Percentiles rank a stretch among this genome's conserved stretches.
These are phyloP conservation scores for Anoplolepis gracilipes DNA, from an alignment of 1,140 invertebrate species.

Conservation along the genomic window DNA sequence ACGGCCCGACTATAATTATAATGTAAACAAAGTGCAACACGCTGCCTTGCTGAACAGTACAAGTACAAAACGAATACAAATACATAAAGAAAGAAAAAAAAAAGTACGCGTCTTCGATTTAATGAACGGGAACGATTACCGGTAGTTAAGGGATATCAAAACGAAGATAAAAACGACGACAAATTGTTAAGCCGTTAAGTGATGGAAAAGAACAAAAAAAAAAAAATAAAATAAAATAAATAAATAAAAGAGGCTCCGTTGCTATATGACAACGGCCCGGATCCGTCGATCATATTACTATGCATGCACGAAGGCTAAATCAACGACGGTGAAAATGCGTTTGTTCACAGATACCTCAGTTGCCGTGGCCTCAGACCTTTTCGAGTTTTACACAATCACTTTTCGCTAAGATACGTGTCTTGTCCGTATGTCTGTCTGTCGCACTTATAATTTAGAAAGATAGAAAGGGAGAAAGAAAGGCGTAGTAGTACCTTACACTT, in stretches of 20 bases:
- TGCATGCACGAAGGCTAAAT: conserved; percentile 55
- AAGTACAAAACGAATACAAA: conserved; percentile 86
- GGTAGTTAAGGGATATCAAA: conserved; percentile 85
- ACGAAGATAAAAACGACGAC: conserved; percentile 60
- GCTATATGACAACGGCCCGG: conserved; percentile 61
- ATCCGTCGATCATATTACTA: conserved; percentile 60
- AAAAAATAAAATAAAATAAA: conserved; percentile 56
- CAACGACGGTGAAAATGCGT: conserved; percentile 71
- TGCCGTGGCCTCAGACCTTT: conserved; percentile 80
- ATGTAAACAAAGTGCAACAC: conserved; percentile 86
- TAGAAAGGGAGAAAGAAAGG: not conserved
- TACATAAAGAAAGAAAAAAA: conserved; percentile 80
- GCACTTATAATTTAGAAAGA: conserved; percentile 43
- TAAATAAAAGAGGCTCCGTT: conserved; percentile 65
- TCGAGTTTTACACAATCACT: conserved; percentile 48
- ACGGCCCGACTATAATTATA: conserved; percentile 83
- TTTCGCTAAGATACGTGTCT: conserved; percentile 41
- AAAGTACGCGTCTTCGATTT: conserved; percentile 84
- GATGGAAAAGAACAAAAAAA: conserved; percentile 76
- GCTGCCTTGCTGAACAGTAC: conserved; percentile 87
- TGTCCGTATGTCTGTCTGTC: conserved; percentile 34
- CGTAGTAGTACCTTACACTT: conserved; percentile 44
- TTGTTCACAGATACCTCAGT: conserved; percentile 84
- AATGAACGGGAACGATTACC: conserved; percentile 83
- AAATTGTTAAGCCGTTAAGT: conserved; percentile 76